A percentile compares a stretch with the other conserved stretches of the same genome.
Evolutionary conservation across 2,888 invertebrate species (phyloP).

Genomic region (Prosopocoilus inquinatus): DNA sequence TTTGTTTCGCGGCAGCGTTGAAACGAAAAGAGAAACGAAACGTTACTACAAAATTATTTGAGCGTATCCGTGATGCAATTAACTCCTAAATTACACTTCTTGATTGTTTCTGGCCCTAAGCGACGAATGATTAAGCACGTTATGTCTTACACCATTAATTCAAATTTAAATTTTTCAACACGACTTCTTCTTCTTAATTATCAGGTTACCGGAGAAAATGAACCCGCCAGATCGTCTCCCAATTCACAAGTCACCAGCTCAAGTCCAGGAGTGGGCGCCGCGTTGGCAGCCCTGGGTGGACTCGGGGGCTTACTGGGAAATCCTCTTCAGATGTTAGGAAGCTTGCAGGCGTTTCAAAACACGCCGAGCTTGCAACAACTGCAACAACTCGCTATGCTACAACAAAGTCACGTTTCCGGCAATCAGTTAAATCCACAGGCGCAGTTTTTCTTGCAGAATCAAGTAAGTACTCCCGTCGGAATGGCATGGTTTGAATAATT

Average conservation of each 20-base stretch:
- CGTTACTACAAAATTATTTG: conserved; percentile 12
- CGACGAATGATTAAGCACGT: conserved; percentile 18
- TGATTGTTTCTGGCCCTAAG: conserved; percentile 30
- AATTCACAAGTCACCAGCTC: conserved; percentile 48
- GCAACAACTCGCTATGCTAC: conserved; percentile 66
- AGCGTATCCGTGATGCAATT: conserved; percentile 31
- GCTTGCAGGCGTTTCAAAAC: conserved; percentile 58
- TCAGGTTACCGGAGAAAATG: conserved; percentile 47
- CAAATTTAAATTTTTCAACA: conserved; percentile 9
- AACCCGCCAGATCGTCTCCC: conserved; percentile 42
- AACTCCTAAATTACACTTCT: conserved; percentile 37
- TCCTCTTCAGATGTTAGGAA: conserved; percentile 48
- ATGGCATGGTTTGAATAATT: background rate
- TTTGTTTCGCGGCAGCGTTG: too few species aligned
- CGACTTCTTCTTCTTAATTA: background rate
- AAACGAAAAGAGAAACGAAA: conserved; percentile 1
- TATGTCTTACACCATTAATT: conserved; percentile 9
- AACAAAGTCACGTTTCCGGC: conserved; percentile 53
- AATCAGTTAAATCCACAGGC: conserved; percentile 56
- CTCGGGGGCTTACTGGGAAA: conserved; percentile 48
- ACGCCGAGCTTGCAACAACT: conserved; percentile 65
- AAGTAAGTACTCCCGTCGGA: conserved; percentile 51
- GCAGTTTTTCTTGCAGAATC: conserved; percentile 76
- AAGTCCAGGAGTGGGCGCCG: conserved; percentile 46
- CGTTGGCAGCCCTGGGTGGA: conserved; percentile 54